Conservation (phyloP, 2,888 invertebrate species). For the Nomada fabriciana region DNA sequence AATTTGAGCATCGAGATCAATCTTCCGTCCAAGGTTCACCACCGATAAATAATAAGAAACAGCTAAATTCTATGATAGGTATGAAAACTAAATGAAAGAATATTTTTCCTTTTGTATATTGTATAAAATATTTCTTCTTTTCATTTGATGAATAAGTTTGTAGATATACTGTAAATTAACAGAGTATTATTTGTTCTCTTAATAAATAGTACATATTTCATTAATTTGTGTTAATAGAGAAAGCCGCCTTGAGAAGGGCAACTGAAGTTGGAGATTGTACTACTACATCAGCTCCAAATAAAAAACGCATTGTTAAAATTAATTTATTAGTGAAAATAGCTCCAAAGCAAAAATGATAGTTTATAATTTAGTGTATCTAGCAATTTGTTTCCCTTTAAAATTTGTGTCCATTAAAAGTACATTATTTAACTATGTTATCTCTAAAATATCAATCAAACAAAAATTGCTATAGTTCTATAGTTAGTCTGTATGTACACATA, state of each 20-base stretch:
- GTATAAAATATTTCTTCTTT: too few species aligned
- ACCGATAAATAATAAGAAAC: conserved; percentile 86
- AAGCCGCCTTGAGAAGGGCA: conserved; percentile 76
- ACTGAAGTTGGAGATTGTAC: conserved; percentile 71
- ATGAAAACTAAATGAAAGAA: conserved; percentile 91
- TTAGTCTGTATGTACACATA: too few species aligned
- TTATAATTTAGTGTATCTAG: conserved; percentile 70
- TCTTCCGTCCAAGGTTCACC: too few species aligned
- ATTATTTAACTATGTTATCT: too few species aligned
- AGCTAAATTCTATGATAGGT: conserved; percentile 90
- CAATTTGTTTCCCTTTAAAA: too few species aligned
- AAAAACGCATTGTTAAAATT: conserved; percentile 83
- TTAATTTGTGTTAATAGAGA: conserved; percentile 82
- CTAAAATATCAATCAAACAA: too few species aligned
- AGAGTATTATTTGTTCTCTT: neutral
- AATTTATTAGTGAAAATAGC: conserved; percentile 83
- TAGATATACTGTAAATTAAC: neutral
- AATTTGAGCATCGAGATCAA: too few species aligned
- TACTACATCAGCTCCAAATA: conserved; percentile 78
- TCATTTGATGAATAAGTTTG: conserved; percentile 86
- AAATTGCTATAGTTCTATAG: too few species aligned
- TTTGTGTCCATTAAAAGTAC: too few species aligned
- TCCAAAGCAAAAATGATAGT: conserved; percentile 81
- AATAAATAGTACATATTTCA: conserved; percentile 49
- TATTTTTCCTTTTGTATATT: too few species aligned